Percentiles rank a stretch among this genome's conserved stretches.
Conservation (phyloP, 2,797 vertebrate species). For the Eulemur rubriventer region DNA sequence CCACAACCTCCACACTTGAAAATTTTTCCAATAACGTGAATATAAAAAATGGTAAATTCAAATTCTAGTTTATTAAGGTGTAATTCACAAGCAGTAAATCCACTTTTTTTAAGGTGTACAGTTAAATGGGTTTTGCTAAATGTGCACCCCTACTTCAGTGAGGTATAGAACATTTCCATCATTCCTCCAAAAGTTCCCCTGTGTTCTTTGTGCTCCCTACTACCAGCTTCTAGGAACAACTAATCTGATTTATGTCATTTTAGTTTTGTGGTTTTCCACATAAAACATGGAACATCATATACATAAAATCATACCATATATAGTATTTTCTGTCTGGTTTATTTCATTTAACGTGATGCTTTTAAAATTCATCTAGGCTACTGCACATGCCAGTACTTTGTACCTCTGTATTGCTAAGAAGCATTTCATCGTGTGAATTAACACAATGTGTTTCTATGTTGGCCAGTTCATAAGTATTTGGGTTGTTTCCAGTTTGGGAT, state of each 20-base stretch:
- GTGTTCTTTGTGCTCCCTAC: neutral
- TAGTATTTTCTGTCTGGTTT: neutral
- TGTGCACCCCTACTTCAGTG: neutral
- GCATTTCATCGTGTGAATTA: neutral
- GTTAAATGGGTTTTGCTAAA: neutral
- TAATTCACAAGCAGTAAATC: neutral
- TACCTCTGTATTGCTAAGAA: neutral
- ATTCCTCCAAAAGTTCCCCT: neutral
- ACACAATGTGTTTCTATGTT: neutral
- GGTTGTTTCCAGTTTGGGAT: neutral
- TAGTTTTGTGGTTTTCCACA: neutral
- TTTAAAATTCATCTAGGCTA: neutral
- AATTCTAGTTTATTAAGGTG: neutral
- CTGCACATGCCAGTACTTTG: neutral
- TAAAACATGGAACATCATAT: neutral
- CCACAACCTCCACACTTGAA: neutral
- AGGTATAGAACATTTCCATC: neutral
- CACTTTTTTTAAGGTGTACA: neutral
- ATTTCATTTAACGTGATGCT: neutral
- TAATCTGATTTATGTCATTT: neutral
- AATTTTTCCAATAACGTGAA: neutral
- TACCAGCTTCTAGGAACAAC: neutral
- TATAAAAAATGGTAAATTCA: neutral
- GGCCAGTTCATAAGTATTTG: neutral
- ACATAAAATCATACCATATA: neutral